phyloP scores from a whole-genome alignment of 2,113 vertebrate species.

The Psophia crepitans region DNA sequence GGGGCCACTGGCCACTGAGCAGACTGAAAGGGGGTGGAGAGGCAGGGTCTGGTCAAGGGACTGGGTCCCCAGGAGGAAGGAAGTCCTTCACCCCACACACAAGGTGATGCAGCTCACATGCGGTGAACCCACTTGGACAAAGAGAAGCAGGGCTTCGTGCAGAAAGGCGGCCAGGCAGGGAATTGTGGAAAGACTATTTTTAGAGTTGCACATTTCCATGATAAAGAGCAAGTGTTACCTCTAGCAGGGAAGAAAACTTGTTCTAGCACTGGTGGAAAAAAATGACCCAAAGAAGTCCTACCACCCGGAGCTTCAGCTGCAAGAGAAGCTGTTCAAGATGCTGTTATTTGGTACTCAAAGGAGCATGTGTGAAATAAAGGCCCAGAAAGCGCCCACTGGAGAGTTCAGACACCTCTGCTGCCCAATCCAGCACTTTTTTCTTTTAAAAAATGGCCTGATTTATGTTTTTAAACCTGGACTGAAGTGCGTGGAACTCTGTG shows the following conservation, averaged over 20 bases:
- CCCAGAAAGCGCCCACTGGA: background rate
- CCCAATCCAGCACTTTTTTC: background rate
- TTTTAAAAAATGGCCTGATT: background rate
- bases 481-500: background rate
- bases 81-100: background rate
- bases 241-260: background rate
- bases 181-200: constrained; percentile 7
- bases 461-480: background rate
- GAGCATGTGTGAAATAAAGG: background rate
- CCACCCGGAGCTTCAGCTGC: background rate
- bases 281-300: background rate
- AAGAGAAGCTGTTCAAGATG: accelerated
- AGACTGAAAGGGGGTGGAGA: no score
- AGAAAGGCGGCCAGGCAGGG: background rate
- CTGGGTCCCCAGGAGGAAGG: no score
- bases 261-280: background rate
- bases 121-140: background rate
- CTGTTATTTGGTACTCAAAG: background rate
- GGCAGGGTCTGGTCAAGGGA: background rate
- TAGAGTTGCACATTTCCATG: background rate
- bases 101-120: background rate
- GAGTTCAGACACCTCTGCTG: background rate
- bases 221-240: constrained; percentile 15
- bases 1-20: no score
- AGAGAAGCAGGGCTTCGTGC: background rate